Base-by-base conservation (phyloP, 2,888 invertebrate species). In the Yponomeuta plumbellus region DNA sequence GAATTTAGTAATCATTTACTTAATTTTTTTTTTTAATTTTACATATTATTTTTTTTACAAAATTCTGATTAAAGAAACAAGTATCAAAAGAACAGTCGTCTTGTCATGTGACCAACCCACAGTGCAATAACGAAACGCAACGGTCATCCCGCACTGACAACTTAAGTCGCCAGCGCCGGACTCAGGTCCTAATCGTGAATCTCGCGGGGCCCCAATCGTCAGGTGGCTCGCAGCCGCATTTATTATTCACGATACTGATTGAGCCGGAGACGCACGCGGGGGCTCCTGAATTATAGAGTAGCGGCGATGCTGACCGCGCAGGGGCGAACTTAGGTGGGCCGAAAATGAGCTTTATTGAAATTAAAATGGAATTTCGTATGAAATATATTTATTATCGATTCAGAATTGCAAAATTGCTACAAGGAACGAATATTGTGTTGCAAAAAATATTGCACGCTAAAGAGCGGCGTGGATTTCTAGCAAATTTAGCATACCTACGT, bases 241-340 rank as follows among this genome's bases (percentile, higher is more conserved):
- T 80, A 91, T 91, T 88, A 91, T 91, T 91, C 86, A 91, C 81
- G 79, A 88, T 89, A 88, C 86, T 91, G 91, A 91, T 91, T 91
- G 91, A 88, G 91, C 90, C 86, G 85, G 85, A 87, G 84, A 85
- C 84, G 85, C 86, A 88, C 85, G 86, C 84, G 86, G 85, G 84
- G 84, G 78, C 76, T 75, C 66, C 73, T 89, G 85, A 84, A 90
- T 89, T 83, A 90, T 88, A 85, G 79, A 90, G 88, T 76, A 76
- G 75, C 68, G 84, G 85, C 80, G 78, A 84, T 77, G 78, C 79
- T 80, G 83, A 79, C 81, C 77, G 69, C 56, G 17, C 69, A 69
- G 74, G 85, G 81, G 72, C 64, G 66, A 73, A 69, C 22, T 66
- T 52, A 39, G 65, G 4, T n/a, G 13, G 10, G 22, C 44, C 17